A percentile compares a stretch with the other conserved stretches of the same genome.
Conservation (phyloP, 2,888 invertebrate species). For the Phyllotreta cruciferae region DNA sequence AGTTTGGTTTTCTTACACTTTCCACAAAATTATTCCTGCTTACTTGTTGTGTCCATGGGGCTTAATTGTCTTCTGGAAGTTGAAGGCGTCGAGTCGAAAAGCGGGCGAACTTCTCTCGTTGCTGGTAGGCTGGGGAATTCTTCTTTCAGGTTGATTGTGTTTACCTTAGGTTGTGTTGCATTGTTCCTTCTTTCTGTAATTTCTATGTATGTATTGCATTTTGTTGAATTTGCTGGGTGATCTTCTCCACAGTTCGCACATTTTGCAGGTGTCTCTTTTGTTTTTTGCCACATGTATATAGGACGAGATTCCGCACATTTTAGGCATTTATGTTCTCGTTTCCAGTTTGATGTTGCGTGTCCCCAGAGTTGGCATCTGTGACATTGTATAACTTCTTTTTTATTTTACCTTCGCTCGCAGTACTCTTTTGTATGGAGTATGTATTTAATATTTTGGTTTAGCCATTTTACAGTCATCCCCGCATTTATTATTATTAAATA, state of each 20-base stretch:
- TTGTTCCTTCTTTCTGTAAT: neutral
- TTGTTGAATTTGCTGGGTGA: slow-evolving; percentile 19
- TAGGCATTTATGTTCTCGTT: slow-evolving; percentile 12
- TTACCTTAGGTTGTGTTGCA: no score
- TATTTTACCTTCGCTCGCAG: slow-evolving; percentile 34
- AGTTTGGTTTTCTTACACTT: no score
- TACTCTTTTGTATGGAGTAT: slow-evolving; percentile 8
- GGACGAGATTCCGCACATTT: slow-evolving; percentile 17
- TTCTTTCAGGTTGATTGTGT: no score
- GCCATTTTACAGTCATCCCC: slow-evolving; percentile 7
- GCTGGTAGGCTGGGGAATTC: no score
- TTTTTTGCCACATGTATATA: slow-evolving; percentile 3
- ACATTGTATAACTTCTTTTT: slow-evolving; percentile 44
- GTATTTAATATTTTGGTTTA: slow-evolving; percentile 6
- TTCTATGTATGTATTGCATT: neutral
- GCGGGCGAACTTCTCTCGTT: no score
- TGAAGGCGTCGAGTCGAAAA: no score
- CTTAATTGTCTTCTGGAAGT: no score
- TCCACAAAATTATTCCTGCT: no score
- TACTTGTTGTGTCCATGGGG: no score
- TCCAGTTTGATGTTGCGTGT: slow-evolving; percentile 8
- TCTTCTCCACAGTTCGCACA: slow-evolving; percentile 21
- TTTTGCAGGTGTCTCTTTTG: slow-evolving; percentile 12
- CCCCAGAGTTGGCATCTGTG: slow-evolving; percentile 47
- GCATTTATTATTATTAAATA: slow-evolving; percentile 7